phyloP scores from a whole-genome alignment of 2,888 invertebrate genomes.

The Drosophila nigricruria region DNA sequence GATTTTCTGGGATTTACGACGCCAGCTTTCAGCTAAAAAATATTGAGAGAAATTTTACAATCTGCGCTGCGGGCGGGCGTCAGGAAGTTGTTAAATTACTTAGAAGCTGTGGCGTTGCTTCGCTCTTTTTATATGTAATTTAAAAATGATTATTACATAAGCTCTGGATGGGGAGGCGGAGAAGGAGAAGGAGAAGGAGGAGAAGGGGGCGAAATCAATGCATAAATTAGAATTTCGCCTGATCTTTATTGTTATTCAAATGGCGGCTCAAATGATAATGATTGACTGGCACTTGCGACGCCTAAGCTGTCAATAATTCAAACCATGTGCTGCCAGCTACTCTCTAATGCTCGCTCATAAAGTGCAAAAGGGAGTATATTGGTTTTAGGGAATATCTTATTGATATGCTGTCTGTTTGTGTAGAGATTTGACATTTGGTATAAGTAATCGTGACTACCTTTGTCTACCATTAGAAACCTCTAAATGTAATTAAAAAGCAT shows the following conservation, averaged over 20 bases:
- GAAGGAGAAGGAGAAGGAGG: neutral
- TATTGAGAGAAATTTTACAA: slow-evolving; percentile 61
- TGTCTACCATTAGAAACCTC: no score
- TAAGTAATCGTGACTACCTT: neutral
- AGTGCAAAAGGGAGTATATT: neutral
- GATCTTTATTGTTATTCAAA: slow-evolving; percentile 84
- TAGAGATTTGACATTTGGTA: no score
- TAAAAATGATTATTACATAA: slow-evolving; percentile 74
- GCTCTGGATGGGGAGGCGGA: neutral
- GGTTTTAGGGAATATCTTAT: neutral
- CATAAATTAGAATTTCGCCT: slow-evolving; percentile 73
- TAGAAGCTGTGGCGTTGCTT: slow-evolving; percentile 27
- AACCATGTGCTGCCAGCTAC: slow-evolving; percentile 64
- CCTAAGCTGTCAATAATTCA: slow-evolving; percentile 80
- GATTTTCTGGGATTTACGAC: slow-evolving; percentile 64
- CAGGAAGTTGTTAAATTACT: slow-evolving; percentile 75
- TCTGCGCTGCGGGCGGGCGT: slow-evolving; percentile 66
- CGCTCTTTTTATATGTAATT: slow-evolving; percentile 60
- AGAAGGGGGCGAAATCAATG: slow-evolving; percentile 63
- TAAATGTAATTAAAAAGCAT: neutral
- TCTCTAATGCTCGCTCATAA: neutral
- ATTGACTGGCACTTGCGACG: slow-evolving; percentile 61
- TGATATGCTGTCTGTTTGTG: no score
- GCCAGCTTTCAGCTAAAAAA: slow-evolving; percentile 43
- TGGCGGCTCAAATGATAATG: slow-evolving; percentile 71